Evolutionary conservation across 2,113 vertebrate genomes (phyloP), one percentile per base, ranked within the genome.

Genomic region (Gobius niger): DNA sequence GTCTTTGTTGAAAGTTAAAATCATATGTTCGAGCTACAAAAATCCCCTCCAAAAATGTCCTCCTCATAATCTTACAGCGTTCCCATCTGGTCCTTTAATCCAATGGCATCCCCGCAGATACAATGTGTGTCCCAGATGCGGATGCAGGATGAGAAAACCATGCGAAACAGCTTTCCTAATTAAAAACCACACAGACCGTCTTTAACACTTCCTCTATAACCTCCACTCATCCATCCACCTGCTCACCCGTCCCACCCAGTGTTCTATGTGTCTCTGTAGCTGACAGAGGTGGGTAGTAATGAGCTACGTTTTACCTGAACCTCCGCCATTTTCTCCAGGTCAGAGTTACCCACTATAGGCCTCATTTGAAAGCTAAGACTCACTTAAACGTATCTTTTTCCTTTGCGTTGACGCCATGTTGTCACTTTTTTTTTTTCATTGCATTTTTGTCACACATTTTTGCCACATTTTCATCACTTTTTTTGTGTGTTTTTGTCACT

Each of bases 151-250:
- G 68, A 66, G 64, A 82, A 76, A 85, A 74, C 66, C 76, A 76
- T 69, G 70, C 76, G 80, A 84, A 53, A 85, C 77, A 82, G 73
- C 83, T 80, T 34, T 87, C 77, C 68, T 86, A 88, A 90, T 90
- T 90, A 86, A 73, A 90, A 83, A 72, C 76, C 75, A 53, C 74
- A 59, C 78, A 71, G 73, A 78, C 71, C 47, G 83, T 76, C 77
- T 84, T 85, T 87, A 85, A 87, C 85, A 78, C 72, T 84, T 88
- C 84, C 86, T 83, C 70, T 82, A 67, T 86, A 88, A 84, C 86
- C 67, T 84, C 16, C 62, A 41, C 51, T 70, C 67, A 66, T 15
- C 66, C 50, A 24, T 47, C 40, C 57, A 63, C 44, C 54, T 77
- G 73, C 64, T 60, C 87, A 80, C 16, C 42, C 61, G 19, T 63